Percentiles rank a stretch among this genome's conserved stretches.
Evolutionary conservation across 2,888 invertebrate genomes (phyloP).

Genomic region (Trachelus tabidus): DNA sequence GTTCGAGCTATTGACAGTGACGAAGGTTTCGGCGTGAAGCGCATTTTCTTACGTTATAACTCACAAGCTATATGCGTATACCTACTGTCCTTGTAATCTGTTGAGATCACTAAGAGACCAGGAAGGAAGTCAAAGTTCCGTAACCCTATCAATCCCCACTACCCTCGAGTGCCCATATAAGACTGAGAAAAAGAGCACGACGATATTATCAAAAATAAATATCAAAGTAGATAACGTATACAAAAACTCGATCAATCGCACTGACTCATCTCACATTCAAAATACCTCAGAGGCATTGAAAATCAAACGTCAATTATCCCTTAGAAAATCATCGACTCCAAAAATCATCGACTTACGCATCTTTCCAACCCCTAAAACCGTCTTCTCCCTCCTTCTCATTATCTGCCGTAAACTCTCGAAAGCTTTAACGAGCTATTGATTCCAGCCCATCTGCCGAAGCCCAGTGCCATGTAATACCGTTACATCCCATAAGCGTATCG

Average conservation of each 20-base stretch:
- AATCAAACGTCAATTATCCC: not conserved
- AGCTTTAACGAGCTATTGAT: not conserved
- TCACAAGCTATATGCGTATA: not conserved
- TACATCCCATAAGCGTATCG: not conserved
- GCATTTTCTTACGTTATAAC: not conserved
- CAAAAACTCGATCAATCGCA: no score
- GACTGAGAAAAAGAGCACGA: not conserved
- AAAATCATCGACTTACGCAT: not conserved
- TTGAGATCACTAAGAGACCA: not conserved
- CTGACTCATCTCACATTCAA: rapidly evolving
- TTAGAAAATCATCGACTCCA: not conserved
- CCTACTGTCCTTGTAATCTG: not conserved
- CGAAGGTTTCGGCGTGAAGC: not conserved
- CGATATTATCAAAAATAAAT: no score
- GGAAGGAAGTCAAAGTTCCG: not conserved
- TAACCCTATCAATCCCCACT: not conserved
- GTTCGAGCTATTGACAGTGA: not conserved
- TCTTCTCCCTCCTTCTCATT: not conserved
- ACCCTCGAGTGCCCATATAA: not conserved
- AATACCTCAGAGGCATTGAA: not conserved
- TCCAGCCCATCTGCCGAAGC: not conserved
- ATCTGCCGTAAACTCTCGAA: no score
- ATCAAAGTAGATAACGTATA: not conserved
- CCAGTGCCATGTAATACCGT: not conserved
- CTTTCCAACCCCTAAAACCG: not conserved